phyloP scores from a whole-genome alignment of 1,140 invertebrate genomes.

The Dendrolimus kikuchii region DNA sequence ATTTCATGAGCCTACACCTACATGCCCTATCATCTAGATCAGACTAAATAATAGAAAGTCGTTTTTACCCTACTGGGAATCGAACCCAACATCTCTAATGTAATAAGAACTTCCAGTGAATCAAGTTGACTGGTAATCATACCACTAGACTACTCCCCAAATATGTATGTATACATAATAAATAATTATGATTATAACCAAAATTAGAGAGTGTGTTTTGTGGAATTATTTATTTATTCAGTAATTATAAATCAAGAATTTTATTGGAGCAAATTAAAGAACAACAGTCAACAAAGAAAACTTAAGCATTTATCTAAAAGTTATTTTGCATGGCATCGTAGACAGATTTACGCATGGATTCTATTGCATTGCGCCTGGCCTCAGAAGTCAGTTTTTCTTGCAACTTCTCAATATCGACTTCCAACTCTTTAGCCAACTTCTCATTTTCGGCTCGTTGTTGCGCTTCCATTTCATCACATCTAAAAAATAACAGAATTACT shows the following conservation, averaged over 20 bases:
- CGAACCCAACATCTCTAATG: too few relatives aligned
- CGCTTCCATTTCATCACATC: constrained; percentile 37
- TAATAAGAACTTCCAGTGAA: too few relatives aligned
- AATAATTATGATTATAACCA: too few relatives aligned
- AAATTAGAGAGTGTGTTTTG: too few relatives aligned
- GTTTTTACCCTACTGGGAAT: too few relatives aligned
- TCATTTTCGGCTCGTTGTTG: constrained; percentile 38
- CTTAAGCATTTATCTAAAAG: constrained; percentile 22
- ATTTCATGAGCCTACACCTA: too few relatives aligned
- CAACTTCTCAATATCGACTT: constrained; percentile 41
- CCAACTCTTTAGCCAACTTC: constrained; percentile 40
- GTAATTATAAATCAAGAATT: constrained; percentile 17
- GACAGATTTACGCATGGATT: constrained; percentile 36
- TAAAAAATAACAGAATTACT: constrained; percentile 15
- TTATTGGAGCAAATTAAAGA: neutral
- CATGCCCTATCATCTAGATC: too few relatives aligned
- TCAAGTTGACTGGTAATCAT: too few relatives aligned
- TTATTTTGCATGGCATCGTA: constrained; percentile 51
- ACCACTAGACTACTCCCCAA: too few relatives aligned
- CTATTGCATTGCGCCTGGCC: constrained; percentile 41
- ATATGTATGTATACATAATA: too few relatives aligned
- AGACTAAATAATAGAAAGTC: too few relatives aligned
- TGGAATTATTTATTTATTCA: too few relatives aligned
- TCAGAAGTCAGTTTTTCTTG: constrained; percentile 50
- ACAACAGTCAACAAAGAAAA: neutral